phyloP scores from a whole-genome alignment of 1,140 invertebrate genomes.

The Ridgeia piscesae region DNA sequence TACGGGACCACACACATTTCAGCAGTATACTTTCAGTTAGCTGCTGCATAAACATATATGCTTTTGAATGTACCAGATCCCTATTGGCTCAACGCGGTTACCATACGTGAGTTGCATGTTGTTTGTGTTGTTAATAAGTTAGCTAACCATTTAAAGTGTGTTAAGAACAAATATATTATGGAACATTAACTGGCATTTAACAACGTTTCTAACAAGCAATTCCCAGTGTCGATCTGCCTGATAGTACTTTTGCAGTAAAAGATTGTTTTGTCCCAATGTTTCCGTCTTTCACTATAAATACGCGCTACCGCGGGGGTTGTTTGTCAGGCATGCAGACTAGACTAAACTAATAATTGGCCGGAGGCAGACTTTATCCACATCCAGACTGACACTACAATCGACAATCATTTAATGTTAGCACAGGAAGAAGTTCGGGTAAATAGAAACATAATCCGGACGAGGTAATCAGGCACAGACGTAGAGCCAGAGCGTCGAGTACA shows the following conservation, averaged over 20 bases:
- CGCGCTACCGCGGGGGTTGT: not conserved
- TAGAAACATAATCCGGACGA: not conserved
- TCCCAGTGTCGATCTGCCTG: not conserved
- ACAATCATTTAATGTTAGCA: conserved; percentile 2
- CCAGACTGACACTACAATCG: not conserved
- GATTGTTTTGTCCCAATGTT: not conserved
- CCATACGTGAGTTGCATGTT: no score
- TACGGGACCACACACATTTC: no score
- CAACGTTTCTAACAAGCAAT: not conserved
- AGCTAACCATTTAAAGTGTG: not conserved
- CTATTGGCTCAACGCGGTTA: no score
- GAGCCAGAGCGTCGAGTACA: not conserved
- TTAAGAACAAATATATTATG: not conserved
- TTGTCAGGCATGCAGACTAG: not conserved
- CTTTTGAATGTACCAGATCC: no score
- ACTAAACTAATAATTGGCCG: not conserved
- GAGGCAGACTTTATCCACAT: not conserved
- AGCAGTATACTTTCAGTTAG: no score
- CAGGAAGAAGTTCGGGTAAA: not conserved
- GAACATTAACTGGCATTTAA: not conserved
- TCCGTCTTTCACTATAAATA: not conserved
- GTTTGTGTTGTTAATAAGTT: no score
- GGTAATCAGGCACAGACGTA: not conserved
- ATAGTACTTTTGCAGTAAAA: not conserved
- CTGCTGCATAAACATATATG: no score